These are phyloP conservation scores for Phyllotis vaccarum DNA, from an alignment of 2,797 vertebrate species.

Conservation along the genomic window DNA sequence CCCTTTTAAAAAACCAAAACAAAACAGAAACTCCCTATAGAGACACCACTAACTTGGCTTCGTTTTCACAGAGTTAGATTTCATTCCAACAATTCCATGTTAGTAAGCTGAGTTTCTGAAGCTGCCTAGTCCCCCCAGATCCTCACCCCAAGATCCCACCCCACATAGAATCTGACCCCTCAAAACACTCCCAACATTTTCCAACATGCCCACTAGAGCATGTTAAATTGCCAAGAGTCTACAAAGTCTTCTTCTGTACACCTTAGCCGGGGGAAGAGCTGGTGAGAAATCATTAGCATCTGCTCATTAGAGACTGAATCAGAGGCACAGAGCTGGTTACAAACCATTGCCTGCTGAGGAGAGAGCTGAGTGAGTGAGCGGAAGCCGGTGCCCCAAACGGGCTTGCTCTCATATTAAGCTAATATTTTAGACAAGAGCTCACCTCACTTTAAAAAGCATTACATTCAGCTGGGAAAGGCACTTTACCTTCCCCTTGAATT, in stretches of 20 bases:
- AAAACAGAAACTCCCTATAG: neutral
- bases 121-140: neutral
- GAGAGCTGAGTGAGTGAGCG: neutral
- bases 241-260: slow-evolving; percentile 37
- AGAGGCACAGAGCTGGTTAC: slow-evolving; percentile 6
- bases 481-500: slow-evolving; percentile 55
- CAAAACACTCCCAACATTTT: neutral
- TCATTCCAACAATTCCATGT: neutral
- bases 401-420: slow-evolving; percentile 63
- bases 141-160: neutral
- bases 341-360: slow-evolving; percentile 36
- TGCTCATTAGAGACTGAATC: slow-evolving; percentile 60
- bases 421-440: slow-evolving; percentile 69
- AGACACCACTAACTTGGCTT: neutral
- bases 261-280: slow-evolving; percentile 13
- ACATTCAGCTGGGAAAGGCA: slow-evolving; percentile 31
- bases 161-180: neutral
- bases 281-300: slow-evolving; percentile 66
- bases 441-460: neutral
- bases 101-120: neutral
- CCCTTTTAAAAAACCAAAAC: neutral
- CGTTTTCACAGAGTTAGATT: neutral
- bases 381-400: neutral
- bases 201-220: neutral
- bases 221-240: slow-evolving; percentile 49